phyloP scores from a whole-genome alignment of 2,888 invertebrate genomes.

The Tanaodytes sp. region DNA sequence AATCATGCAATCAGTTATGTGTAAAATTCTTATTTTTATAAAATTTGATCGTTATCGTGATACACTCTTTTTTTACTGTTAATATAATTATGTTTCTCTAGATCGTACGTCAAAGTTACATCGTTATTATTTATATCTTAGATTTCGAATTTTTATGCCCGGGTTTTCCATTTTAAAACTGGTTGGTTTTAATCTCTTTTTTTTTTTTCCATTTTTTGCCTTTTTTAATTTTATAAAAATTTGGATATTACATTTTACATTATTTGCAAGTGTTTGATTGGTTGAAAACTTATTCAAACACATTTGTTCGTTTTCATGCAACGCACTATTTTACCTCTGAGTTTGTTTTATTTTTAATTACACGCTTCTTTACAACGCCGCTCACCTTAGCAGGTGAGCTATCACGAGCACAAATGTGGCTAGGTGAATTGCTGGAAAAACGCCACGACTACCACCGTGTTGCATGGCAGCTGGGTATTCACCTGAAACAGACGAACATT shows the following conservation, averaged over 20 bases:
- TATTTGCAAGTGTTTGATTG: conserved; percentile 42
- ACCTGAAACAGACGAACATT: conserved; percentile 77
- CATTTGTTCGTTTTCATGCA: conserved; percentile 31
- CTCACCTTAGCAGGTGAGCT: conserved; percentile 70
- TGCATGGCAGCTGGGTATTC: conserved; percentile 92
- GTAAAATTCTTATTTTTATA: too few species aligned
- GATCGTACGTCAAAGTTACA: too few species aligned
- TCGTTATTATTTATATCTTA: too few species aligned
- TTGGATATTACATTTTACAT: conserved; percentile 51
- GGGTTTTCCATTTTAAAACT: too few species aligned
- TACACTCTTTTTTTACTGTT: too few species aligned
- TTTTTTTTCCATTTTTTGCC: too few species aligned
- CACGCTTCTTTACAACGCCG: conserved; percentile 55
- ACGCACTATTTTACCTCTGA: conserved; percentile 23
- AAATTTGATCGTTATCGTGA: too few species aligned
- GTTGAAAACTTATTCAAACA: conserved; percentile 36
- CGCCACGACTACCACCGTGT: conserved; percentile 69
- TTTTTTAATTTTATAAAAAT: conserved; percentile 53
- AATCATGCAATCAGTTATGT: too few species aligned
- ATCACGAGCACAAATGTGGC: conserved; percentile 65
- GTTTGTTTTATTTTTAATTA: conserved; percentile 30
- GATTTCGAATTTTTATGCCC: too few species aligned
- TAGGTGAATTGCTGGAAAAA: conserved; percentile 66
- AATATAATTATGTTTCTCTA: too few species aligned
- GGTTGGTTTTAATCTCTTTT: too few species aligned